Evolutionary conservation across 64 coral and sea anemone species (phyloP), one percentile per base, ranked within the genome.

Genomic region (Exaiptasia diaphana): DNA sequence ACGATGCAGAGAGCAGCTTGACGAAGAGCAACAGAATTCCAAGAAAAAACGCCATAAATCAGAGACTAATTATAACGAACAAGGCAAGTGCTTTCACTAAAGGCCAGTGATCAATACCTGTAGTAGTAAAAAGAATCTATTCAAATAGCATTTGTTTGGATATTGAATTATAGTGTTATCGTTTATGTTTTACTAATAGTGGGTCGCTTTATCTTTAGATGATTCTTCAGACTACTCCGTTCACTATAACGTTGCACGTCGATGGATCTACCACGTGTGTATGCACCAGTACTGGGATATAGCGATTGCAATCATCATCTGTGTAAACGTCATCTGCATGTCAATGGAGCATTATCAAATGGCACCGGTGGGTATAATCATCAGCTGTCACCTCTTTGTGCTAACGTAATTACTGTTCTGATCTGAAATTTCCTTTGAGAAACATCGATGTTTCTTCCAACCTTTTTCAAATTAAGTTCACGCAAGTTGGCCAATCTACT

Each of bases 311-410:
- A 18, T 89, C 52, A 54, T 99, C 30, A 99, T 99, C 41, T 89
- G 85, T 18, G 21, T 99, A 30, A 99, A 99, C 74, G 90, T 99
- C 15, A 80, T 99, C 49, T 85, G 90, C 34, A 99, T 99, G 95
- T 92, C 89, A 44, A 31, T 99, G 55, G 95, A 99, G 41, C 95
- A 99, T 64, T 89, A 99, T 34, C 48, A 89, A 38, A 99, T 99
- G 95, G 85, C 95, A 13, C 2, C 88, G 90, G 89, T 86, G 69
- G 63, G 53, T 15, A 57, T 15, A 14, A 44, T 45, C 55, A 23
- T 11, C 27, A n/a, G 4, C 18, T 75, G 26, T 2, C 42, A n/a
- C n/a, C n/a, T n/a, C n/a, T n/a, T n/a, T n/a, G n/a, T n/a, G n/a
- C n/a, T n/a, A n/a, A n/a, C n/a, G n/a, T n/a, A n/a, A n/a, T n/a